Conservation (phyloP, 2,113 vertebrate genomes). For the Toxotes chatareus region DNA sequence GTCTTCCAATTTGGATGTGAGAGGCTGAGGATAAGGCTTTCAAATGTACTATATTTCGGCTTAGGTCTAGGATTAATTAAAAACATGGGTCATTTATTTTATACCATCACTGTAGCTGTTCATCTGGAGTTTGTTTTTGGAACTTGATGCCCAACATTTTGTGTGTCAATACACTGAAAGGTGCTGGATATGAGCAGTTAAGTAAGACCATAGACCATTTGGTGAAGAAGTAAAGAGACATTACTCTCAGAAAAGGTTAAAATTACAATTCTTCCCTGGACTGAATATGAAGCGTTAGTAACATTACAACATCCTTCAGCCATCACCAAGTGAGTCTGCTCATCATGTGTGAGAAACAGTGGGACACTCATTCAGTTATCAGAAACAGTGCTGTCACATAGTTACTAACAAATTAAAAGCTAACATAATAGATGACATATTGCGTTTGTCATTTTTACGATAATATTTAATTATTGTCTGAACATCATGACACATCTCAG, state of each 20-base stretch:
- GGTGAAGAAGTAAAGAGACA: neutral
- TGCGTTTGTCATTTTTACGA: conserved; percentile 3
- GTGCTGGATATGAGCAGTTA: no score
- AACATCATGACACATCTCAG: conserved; percentile 16
- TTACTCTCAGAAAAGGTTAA: neutral
- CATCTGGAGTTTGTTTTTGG: no score
- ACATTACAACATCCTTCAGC: neutral
- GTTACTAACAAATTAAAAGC: neutral
- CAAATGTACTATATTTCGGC: no score
- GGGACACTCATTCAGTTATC: conserved; percentile 7
- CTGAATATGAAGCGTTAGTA: neutral
- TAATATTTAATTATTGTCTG: conserved; percentile 24
- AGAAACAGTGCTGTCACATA: neutral
- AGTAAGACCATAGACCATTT: neutral
- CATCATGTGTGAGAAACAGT: neutral
- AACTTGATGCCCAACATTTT: no score
- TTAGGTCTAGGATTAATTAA: no score
- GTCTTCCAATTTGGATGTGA: no score
- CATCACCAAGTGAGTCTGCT: neutral
- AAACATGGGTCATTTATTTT: no score
- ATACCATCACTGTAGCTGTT: no score
- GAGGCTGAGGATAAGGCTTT: no score
- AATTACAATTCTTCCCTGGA: neutral
- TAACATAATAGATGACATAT: conserved; percentile 18
- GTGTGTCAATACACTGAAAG: no score